These are phyloP conservation scores for Chondrilla cf. caribensis DNA, from an alignment of 37 sponge, comb jelly and placozoan genomes.

Conservation along the genomic window DNA sequence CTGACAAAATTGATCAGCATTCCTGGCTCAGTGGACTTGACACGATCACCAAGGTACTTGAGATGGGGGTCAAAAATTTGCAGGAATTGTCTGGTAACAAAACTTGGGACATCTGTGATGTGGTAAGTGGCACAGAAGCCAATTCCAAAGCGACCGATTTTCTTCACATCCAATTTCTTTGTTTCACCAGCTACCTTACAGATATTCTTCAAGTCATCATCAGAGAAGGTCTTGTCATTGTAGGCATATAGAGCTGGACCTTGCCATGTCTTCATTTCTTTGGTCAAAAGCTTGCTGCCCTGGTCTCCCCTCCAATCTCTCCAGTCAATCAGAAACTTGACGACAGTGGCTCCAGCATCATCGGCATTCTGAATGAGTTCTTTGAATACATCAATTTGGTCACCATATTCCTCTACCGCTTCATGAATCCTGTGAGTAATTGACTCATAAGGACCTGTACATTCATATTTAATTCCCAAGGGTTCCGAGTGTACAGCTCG, in stretches of 20 bases:
- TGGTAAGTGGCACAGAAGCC: slow-evolving; percentile 83
- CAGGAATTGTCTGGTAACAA: slow-evolving; percentile 57
- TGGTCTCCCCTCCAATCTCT: slow-evolving; percentile 41
- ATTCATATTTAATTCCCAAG: slow-evolving; percentile 23
- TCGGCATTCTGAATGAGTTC: slow-evolving; percentile 91
- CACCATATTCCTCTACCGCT: slow-evolving; percentile 60
- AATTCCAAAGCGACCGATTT: slow-evolving; percentile 83
- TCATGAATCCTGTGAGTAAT: slow-evolving; percentile 60
- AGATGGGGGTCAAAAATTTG: slow-evolving; percentile 86
- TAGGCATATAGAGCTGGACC: slow-evolving; percentile 80
- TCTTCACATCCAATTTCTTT: slow-evolving; percentile 60
- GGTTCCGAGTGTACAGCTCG: slow-evolving; percentile 48
- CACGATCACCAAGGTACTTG: slow-evolving; percentile 59
- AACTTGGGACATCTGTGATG: slow-evolving; percentile 85
- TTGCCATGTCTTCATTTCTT: slow-evolving; percentile 72
- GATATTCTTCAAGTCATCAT: slow-evolving; percentile 69
- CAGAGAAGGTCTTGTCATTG: slow-evolving; percentile 72
- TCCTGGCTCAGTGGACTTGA: slow-evolving; percentile 53
- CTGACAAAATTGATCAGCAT: slow-evolving; percentile 52
- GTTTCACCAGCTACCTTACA: slow-evolving; percentile 64
- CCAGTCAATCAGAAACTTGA: slow-evolving; percentile 83
- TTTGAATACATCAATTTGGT: slow-evolving; percentile 72
- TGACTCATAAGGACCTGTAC: slow-evolving; percentile 40
- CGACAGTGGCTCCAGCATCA: slow-evolving; percentile 79
- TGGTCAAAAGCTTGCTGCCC: slow-evolving; percentile 26